Evolutionary conservation across 92 coral and sea anemone species (phyloP), one percentile per base, ranked within the genome.

Genomic region (Zoanthus sansibaricus): DNA sequence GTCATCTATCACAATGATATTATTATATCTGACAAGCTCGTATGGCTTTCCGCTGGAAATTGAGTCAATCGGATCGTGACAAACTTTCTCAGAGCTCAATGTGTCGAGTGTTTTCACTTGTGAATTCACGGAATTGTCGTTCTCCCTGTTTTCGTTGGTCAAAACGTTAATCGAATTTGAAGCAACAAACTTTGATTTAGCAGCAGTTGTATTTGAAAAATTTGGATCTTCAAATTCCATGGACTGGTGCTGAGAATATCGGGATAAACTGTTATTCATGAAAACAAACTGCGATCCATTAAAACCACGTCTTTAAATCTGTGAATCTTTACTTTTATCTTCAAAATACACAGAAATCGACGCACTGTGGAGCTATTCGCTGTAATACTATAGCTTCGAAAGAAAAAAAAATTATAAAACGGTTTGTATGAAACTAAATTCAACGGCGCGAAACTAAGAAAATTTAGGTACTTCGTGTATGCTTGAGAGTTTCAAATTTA

Each of bases 31-130:
- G 7, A 62, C 20, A 6, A 62, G 30, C n/a, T 59, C 74, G 58
- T 49, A 20, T 44, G 20, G 54, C 25, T 12, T 79, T 64, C 45
- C 14, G 15, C 73, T 61, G 16, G 84, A 20, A n/a, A 61, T 5
- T n/a, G 84, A 9, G 44, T 54, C 10, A 51, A 18, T 32, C 30
- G 9, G 80, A 49, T 18, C 58, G 17, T 14, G 21, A 21, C 9
- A 78, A 32, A 78, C 72, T 42, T 78, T 78, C n/a, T 78, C 83
- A 42, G 61, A 79, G 10, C 73, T 47, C 18, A 79, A 54, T 5
- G 62, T 42, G 47, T 79, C 20, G 4, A 79, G 55, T 13, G 84
- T 37, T 64, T 67, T 79, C 42, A 79, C 54, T 61, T 49, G 49
- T 48, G 72, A 42, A 1, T 10, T 15, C 52, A 56, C 59, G 7